Evolutionary conservation across 2,797 vertebrate species (phyloP), one percentile per base, ranked within the genome.

Genomic region (Artibeus jamaicensis): DNA sequence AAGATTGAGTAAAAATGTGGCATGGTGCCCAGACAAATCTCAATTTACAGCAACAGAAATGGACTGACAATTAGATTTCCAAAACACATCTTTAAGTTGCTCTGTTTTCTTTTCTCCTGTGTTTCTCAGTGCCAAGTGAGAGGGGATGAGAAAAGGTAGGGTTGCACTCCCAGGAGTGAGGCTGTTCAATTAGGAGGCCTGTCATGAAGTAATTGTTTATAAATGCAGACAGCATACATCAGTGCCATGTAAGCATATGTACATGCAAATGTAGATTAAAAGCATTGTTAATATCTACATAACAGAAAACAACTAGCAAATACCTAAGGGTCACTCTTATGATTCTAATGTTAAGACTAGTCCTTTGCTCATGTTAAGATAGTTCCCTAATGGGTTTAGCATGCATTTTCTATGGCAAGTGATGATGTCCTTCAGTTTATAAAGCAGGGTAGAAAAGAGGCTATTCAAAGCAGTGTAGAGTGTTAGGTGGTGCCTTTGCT

Each of bases 11-110:
- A 86, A 96, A 88, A 82, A 37, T 48, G 76, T 95, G 95, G 81
- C 95, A 94, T 24, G 14, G 53, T 86, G 86, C 91, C 94, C 91
- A 95, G 86, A 79, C 26, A 96, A 96, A 97, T 95, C 76, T 96
- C 94, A 93, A 71, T 91, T 96, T 96, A 71, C 8, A 14, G 21
- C 19, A 55, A 34, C 86, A 95, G 34, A 96, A 78, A 95, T 82
- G 76, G 94, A 70, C 77, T 93, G 68, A 83, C 89, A 90, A 95
- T 97, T 95, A 94, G 71, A 50, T 85, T 93, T 34, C 81, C 19
- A 42, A 83, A 70, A 95, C 68, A n/a, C 71, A 32, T 89, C n/a
- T 96, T 84, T 42, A 29, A n/a, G 68, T 82, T 78, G 32, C 87
- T 93, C n/a, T 76, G 15, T 68, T 96, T 91, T 89, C 16, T 39